Conservation (phyloP, 2,797 vertebrate species). For the Melanogrammus aeglefinus region DNA sequence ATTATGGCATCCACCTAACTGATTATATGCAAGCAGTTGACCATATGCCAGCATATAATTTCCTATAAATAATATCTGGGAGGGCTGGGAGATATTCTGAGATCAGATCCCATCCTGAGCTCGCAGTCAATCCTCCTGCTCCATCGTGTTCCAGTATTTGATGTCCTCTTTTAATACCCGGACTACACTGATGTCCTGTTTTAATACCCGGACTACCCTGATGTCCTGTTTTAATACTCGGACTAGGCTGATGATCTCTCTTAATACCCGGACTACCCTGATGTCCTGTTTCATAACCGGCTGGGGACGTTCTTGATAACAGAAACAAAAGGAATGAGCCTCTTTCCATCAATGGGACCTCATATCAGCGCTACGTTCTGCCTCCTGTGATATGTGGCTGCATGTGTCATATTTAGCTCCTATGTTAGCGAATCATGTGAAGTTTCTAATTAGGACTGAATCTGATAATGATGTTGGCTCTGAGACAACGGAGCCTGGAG, state of each 20-base stretch:
- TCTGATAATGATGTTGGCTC: background rate
- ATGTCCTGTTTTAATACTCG: no score
- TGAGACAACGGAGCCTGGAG: background rate
- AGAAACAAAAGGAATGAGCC: background rate
- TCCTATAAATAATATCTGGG: background rate
- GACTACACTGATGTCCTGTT: no score
- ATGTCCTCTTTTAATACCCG: no score
- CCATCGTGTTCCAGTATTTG: background rate
- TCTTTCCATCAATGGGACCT: background rate
- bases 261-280: no score
- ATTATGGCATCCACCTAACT: background rate
- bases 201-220: no score
- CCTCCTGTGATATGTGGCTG: no score
- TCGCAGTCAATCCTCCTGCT: background rate
- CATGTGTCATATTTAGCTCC: background rate
- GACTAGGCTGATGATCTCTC: no score
- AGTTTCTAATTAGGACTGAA: background rate
- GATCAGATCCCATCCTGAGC: background rate
- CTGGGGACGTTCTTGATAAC: background rate
- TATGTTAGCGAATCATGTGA: background rate
- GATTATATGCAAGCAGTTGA: background rate
- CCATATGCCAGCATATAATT: background rate
- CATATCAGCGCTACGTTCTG: no score
- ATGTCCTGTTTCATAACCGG: background rate
- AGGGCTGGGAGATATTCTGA: no score